These are phyloP conservation scores for Ctenicera cuprea DNA, from an alignment of 2,888 invertebrate genomes.

Conservation along the genomic window DNA sequence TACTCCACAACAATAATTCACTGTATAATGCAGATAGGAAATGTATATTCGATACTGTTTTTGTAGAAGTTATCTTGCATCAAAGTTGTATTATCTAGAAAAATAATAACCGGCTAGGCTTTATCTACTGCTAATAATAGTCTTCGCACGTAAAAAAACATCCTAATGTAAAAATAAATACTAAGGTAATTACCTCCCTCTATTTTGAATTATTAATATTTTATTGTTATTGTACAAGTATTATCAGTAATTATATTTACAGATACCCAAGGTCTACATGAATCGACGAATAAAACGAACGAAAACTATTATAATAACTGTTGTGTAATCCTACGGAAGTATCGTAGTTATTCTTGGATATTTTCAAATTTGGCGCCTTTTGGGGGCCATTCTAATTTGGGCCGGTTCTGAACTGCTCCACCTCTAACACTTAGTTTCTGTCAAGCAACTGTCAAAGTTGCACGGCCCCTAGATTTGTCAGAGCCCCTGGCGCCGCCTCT, in stretches of 20 bases:
- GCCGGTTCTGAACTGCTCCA: slow-evolving; percentile 71
- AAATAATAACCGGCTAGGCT: slow-evolving; percentile 36
- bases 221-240: slow-evolving; percentile 12
- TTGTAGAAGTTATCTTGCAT: slow-evolving; percentile 44
- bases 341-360: slow-evolving; percentile 15
- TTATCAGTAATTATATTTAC: slow-evolving; percentile 41
- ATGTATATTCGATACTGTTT: slow-evolving; percentile 46
- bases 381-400: slow-evolving; percentile 72
- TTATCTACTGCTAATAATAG: slow-evolving; percentile 33
- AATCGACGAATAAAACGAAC: slow-evolving; percentile 25
- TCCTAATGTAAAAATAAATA: slow-evolving; percentile 49
- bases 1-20: slow-evolving; percentile 13
- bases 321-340: slow-evolving; percentile 18
- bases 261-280: slow-evolving; percentile 41
- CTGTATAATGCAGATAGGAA: slow-evolving; percentile 14
- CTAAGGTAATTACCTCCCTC: slow-evolving; percentile 42
- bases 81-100: slow-evolving; percentile 34
- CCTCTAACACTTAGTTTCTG: slow-evolving; percentile 73
- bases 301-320: slow-evolving; percentile 7
- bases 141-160: slow-evolving; percentile 34
- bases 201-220: slow-evolving; percentile 34
- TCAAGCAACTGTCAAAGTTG: slow-evolving; percentile 71
- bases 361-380: slow-evolving; percentile 69
- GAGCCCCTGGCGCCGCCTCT: slow-evolving; percentile 70
- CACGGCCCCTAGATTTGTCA: slow-evolving; percentile 72